A percentile compares a stretch with the other conserved stretches of the same genome.
phyloP scores from a whole-genome alignment of 2,888 invertebrate genomes.

The Psylliodes chrysocephalus region DNA sequence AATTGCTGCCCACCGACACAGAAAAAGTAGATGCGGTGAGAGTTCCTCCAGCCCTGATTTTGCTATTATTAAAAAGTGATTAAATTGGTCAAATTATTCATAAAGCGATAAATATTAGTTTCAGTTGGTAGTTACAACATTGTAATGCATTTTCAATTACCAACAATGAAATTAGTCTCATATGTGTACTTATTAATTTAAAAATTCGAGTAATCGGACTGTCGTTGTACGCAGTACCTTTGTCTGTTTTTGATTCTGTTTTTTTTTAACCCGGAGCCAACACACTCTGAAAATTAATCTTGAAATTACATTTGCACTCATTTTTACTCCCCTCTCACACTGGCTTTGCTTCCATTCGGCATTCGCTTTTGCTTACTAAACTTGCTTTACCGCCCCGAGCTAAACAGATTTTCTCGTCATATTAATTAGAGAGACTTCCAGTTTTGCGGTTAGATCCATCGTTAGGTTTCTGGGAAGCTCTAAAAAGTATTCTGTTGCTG shows the following conservation, averaged over 20 bases:
- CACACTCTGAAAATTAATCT: conserved; percentile 66
- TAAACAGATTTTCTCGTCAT: conserved; percentile 56
- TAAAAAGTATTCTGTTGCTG: conserved; percentile 15
- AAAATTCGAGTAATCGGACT: too few species aligned
- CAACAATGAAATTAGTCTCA: too few species aligned
- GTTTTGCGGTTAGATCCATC: conserved; percentile 28
- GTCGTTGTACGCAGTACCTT: conserved; percentile 31
- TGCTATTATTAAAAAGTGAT: too few species aligned
- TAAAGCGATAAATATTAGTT: too few species aligned
- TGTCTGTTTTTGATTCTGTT: conserved; percentile 41
- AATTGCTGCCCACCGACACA: too few species aligned
- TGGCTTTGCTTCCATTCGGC: conserved; percentile 40
- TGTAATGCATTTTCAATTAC: not conserved
- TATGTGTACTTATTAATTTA: too few species aligned
- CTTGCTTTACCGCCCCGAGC: conserved; percentile 52
- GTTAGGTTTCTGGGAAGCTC: conserved; percentile 25
- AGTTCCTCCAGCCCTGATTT: too few species aligned
- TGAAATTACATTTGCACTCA: conserved; percentile 71
- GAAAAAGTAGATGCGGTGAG: too few species aligned
- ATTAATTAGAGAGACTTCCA: conserved; percentile 55
- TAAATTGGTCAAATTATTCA: too few species aligned
- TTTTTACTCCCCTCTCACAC: conserved; percentile 61
- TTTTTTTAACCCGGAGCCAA: conserved; percentile 52
- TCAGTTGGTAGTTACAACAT: too few species aligned
- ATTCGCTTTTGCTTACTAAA: conserved; percentile 50